A percentile compares a stretch with the other conserved stretches of the same genome.
Evolutionary conservation across 2,113 vertebrate genomes (phyloP).

Genomic region (Tetrao urogallus): DNA sequence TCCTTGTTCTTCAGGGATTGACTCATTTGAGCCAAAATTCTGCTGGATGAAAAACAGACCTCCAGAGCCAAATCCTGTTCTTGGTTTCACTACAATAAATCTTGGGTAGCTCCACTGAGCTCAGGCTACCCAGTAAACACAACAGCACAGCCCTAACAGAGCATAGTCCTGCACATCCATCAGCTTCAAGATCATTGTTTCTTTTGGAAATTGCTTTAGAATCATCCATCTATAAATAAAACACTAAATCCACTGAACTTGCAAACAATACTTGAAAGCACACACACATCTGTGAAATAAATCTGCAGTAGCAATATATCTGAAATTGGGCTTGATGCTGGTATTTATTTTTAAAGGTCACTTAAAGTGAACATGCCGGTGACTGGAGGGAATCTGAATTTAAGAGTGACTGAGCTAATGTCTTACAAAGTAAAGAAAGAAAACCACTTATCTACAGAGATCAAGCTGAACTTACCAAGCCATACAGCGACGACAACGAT

Average conservation of each 20-base stretch:
- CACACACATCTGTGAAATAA: not conserved
- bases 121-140: conserved; percentile 25
- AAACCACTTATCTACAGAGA: not conserved
- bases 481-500: not conserved
- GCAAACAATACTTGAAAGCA: not conserved
- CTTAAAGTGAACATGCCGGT: not conserved
- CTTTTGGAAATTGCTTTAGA: not conserved
- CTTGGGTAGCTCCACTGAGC: not conserved
- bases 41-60: conserved; percentile 18
- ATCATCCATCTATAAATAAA: not conserved
- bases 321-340: not conserved
- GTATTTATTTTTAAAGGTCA: not conserved
- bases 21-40: conserved; percentile 19
- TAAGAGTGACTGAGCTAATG: not conserved
- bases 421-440: not conserved
- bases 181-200: not conserved
- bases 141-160: not conserved
- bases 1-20: conserved; percentile 23
- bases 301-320: not conserved
- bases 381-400: not conserved
- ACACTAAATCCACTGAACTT: not conserved
- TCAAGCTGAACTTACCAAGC: conserved; percentile 10
- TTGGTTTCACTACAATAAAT: conserved; percentile 47
- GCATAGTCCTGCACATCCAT: not conserved
- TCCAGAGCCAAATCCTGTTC: conserved; percentile 35